Evolutionary conservation across 2,113 vertebrate species (phyloP).

Genomic region (Meriones unguiculatus): DNA sequence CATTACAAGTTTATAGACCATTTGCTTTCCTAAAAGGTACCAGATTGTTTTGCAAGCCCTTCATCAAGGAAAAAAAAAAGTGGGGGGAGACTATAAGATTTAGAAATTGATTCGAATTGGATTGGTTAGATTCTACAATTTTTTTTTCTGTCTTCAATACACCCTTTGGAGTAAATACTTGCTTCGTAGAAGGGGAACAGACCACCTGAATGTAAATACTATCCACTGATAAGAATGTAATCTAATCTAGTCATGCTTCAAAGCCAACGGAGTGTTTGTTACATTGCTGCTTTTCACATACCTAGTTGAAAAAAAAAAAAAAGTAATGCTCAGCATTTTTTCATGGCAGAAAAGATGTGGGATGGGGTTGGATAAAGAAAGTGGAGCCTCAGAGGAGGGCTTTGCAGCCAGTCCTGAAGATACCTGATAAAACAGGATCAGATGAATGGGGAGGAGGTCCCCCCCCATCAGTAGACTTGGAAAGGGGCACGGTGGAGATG

Average conservation of each 20-base stretch:
- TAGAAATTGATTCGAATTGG: neutral
- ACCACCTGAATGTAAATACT: neutral
- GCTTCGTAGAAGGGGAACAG: neutral
- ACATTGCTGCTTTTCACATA: neutral
- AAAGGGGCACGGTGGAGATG: too few species aligned
- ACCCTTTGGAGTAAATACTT: neutral
- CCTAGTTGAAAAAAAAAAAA: neutral
- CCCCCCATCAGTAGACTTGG: too few species aligned
- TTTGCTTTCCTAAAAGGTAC: constrained; percentile 14
- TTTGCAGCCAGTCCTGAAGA: too few species aligned
- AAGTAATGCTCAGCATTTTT: neutral
- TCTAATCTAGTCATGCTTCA: neutral
- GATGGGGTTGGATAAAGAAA: neutral
- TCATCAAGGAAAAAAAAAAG: neutral
- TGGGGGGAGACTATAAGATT: neutral
- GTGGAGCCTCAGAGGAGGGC: too few species aligned
- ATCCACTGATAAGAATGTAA: neutral
- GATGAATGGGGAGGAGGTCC: too few species aligned
- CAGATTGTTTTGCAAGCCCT: constrained; percentile 1
- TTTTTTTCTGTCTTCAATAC: neutral
- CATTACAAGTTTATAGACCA: neutral
- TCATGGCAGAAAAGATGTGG: neutral
- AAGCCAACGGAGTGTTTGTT: neutral
- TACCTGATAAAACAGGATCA: too few species aligned
- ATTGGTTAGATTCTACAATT: neutral